Conservation (phyloP, 2,113 vertebrate species). For the Lophura nycthemera region DNA sequence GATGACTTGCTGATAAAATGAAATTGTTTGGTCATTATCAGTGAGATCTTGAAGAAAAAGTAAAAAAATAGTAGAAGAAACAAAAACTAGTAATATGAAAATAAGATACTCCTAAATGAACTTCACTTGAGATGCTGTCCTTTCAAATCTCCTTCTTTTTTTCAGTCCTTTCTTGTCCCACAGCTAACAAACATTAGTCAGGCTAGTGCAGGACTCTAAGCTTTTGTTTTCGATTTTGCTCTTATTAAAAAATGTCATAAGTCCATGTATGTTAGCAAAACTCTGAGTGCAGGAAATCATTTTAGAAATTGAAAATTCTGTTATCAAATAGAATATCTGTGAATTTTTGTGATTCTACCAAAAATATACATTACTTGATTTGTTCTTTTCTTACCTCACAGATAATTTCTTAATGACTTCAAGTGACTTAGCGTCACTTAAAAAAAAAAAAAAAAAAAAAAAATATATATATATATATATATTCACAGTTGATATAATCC, state of each 20-base stretch:
- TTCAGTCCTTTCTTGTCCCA: background rate
- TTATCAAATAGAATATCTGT: background rate
- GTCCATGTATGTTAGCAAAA: background rate
- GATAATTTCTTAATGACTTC: slow-evolving; percentile 18
- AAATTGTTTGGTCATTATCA: background rate
- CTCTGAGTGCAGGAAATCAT: background rate
- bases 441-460: too few relatives aligned
- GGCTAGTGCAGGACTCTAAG: background rate
- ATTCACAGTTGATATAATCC: background rate
- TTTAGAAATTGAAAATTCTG: background rate
- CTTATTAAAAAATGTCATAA: background rate
- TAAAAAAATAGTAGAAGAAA: background rate
- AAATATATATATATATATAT: too few relatives aligned
- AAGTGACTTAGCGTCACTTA: too few relatives aligned
- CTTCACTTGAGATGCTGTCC: background rate
- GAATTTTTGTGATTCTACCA: background rate
- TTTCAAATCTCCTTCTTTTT: background rate
- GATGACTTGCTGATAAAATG: background rate
- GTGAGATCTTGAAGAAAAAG: background rate
- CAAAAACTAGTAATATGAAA: background rate
- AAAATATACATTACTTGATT: slow-evolving; percentile 17
- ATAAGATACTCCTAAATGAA: background rate
- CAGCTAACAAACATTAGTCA: background rate
- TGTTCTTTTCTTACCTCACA: slow-evolving; percentile 33
- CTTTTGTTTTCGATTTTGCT: background rate